Conservation (phyloP, 37 sponge, comb jelly and placozoan genomes). For the Petrosia ficiformis region DNA sequence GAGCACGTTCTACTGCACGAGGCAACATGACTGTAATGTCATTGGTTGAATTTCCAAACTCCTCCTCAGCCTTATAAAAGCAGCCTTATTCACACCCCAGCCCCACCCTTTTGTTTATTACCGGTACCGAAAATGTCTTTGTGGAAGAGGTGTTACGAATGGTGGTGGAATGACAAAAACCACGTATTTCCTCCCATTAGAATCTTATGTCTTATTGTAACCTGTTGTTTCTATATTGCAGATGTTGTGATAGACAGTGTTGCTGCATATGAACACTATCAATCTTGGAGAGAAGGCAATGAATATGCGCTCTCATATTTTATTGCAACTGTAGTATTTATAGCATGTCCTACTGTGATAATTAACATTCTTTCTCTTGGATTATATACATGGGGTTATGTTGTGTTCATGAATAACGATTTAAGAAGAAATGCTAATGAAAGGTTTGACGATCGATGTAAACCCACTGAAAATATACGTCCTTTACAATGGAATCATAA, state of each 20-base stretch:
- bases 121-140: too few species aligned
- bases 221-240: conserved; percentile 26
- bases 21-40: too few species aligned
- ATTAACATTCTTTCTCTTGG: conserved; percentile 57
- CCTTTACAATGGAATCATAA: too few species aligned
- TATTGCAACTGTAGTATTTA: conserved; percentile 53
- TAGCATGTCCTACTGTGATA: conserved; percentile 27
- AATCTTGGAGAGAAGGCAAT: conserved; percentile 11
- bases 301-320: conserved; percentile 42
- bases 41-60: too few species aligned
- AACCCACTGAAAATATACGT: too few species aligned
- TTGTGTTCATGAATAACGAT: not conserved
- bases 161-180: conserved; percentile 26
- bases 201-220: conserved; percentile 26
- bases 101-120: too few species aligned
- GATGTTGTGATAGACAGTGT: conserved; percentile 51
- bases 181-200: conserved; percentile 51
- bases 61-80: too few species aligned
- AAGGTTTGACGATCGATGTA: not conserved
- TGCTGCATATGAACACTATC: conserved; percentile 41
- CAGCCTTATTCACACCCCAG: too few species aligned
- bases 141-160: not conserved
- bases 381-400: conserved; percentile 54
- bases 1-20: too few species aligned
- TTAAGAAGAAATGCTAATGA: not conserved